A percentile compares a stretch with the other conserved stretches of the same genome.
These are phyloP conservation scores for Crotalus horridus DNA, from an alignment of 2,113 vertebrate species.

Conservation along the genomic window DNA sequence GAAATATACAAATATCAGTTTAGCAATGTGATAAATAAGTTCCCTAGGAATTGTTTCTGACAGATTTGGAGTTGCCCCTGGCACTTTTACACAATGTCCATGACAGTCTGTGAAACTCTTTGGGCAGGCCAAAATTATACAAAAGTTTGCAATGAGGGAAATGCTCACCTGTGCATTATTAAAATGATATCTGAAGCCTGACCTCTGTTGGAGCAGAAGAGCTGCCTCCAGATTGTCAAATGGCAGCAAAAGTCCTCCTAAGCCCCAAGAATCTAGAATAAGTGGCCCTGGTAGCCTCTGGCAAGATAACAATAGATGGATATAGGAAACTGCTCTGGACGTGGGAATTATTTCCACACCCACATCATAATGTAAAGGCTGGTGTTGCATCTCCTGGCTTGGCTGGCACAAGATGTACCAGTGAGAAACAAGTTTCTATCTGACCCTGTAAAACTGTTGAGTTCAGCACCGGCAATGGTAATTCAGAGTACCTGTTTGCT, in stretches of 20 bases:
- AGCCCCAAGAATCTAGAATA: too few species aligned
- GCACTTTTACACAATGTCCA: not conserved
- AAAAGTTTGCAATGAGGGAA: conserved; percentile 1
- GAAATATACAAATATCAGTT: not conserved
- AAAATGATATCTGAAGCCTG: not conserved
- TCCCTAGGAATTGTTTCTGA: not conserved
- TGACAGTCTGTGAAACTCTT: not conserved
- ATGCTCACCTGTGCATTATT: not conserved
- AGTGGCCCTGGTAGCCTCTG: not conserved
- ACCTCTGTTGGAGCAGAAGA: not conserved
- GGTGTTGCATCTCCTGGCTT: not conserved
- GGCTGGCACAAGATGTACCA: not conserved
- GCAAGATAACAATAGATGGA: not conserved
- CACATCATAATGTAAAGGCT: not conserved
- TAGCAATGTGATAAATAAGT: not conserved
- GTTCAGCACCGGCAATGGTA: not conserved
- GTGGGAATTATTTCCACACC: not conserved
- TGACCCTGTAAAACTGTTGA: not conserved
- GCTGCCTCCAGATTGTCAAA: not conserved
- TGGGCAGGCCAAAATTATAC: not conserved
- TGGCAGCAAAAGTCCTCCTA: not conserved
- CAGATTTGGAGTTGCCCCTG: not conserved
- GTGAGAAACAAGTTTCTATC: not conserved
- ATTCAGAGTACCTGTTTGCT: not conserved
- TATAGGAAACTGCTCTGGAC: not conserved